Percentiles rank a stretch among this genome's conserved stretches.
Evolutionary conservation across 2,888 invertebrate species (phyloP).

Genomic region (Phortica magna): DNA sequence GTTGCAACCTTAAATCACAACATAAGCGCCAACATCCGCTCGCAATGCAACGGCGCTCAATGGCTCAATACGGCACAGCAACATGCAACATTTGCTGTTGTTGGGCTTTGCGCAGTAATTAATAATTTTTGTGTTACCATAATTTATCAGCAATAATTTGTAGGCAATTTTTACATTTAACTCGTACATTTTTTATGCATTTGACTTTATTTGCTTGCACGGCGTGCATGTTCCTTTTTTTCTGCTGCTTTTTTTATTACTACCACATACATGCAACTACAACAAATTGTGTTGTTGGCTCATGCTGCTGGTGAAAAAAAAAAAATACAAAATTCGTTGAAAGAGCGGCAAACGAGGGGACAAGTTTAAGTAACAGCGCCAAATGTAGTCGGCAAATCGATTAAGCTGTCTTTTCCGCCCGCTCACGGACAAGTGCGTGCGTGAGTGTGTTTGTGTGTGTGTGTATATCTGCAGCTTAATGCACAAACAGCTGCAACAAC

Average conservation of each 20-base stretch:
- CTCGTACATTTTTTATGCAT: constrained; percentile 22
- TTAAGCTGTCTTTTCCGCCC: constrained; percentile 67
- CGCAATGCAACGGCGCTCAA: not conserved
- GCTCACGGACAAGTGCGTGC: constrained; percentile 37
- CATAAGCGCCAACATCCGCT: constrained; percentile 30
- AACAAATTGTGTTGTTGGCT: constrained; percentile 27
- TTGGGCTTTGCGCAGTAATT: no score
- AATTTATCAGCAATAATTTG: constrained; percentile 69
- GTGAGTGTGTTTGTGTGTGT: constrained; percentile 19
- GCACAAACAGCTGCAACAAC: constrained; percentile 60
- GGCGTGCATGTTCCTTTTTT: constrained; percentile 36
- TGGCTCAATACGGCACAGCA: not conserved
- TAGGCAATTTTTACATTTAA: constrained; percentile 44
- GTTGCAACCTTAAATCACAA: constrained; percentile 16
- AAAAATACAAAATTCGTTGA: constrained; percentile 37
- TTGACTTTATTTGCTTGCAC: constrained; percentile 23
- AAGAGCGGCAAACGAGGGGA: constrained; percentile 44
- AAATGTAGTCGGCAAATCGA: constrained; percentile 67
- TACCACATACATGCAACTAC: constrained; percentile 15
- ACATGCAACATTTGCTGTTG: no score
- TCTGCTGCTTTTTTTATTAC: constrained; percentile 44
- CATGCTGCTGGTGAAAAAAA: constrained; percentile 27
- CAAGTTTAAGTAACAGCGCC: not conserved
- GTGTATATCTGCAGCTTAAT: constrained; percentile 54
- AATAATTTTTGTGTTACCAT: constrained; percentile 57